Evolutionary conservation across 2,113 vertebrate genomes (phyloP), one percentile per base, ranked within the genome.

Genomic region (Alethe diademata): DNA sequence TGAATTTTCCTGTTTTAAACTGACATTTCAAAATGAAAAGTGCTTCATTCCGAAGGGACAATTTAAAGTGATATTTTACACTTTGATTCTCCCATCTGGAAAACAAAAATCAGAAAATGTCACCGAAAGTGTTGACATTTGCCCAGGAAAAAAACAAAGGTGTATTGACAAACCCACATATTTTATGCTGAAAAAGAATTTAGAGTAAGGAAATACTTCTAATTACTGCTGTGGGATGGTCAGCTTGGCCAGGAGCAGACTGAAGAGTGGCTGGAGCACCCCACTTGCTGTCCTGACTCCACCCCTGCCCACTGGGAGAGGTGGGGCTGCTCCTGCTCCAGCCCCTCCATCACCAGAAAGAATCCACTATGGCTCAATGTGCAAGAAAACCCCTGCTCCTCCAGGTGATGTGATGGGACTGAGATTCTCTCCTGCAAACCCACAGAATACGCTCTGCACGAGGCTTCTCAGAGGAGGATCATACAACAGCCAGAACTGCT

Each of bases 21-120:
- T 78, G 95, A 69, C 92, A 95, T 90, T 96, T 94, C 60, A 35
- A 57, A 88, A 50, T 42, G 67, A 61, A 76, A 94, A 92, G 57
- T 24, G 67, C 36, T 90, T 88, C 75, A 53, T 62, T 95, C 60
- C 23, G 26, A 90, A 94, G 72, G 28, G 71, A 60, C 86, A 88
- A 88, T 87, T 92, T 76, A 25, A 88, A 93, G 60, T 42, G 19
- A 6, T 87, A 60, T 65, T 94, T 95, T 88, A 66, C 40, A 35
- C 89, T 94, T 86, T 88, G 75, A 86, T 62, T 92, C 56, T 94
- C 35, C 64, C 75, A 88, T 33, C 43, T 70, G 66, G 76, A 38
- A 35, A 76, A 86, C 66, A 66, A 75, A 83, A 61, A 35, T 29
- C 51, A 71, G 65, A 85, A 94, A 96, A 94, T 71, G 80, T 64